Evolutionary conservation across 2,797 vertebrate genomes (phyloP).

Genomic region (Diglossa cyanea): DNA sequence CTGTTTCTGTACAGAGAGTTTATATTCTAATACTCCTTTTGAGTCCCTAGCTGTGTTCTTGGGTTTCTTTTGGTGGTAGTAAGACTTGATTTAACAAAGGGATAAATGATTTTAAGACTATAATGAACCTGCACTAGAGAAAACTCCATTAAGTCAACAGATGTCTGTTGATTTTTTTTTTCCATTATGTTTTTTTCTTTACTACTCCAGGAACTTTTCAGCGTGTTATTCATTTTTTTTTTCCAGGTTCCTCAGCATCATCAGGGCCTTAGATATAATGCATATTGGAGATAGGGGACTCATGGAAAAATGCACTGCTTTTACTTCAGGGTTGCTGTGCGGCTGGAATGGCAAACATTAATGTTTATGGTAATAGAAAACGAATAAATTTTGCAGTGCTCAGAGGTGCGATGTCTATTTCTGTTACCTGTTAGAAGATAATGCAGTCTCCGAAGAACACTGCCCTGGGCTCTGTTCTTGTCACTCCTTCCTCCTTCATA

Average conservation of each 20-base stretch:
- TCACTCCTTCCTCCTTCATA: not conserved
- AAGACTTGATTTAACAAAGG: not conserved
- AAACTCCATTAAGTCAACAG: not conserved
- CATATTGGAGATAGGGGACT: not conserved
- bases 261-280: not conserved
- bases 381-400: not conserved
- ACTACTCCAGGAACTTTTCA: not conserved
- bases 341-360: not conserved
- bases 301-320: not conserved
- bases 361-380: not conserved
- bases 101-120: not conserved
- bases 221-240: not conserved
- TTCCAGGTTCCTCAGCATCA: not conserved
- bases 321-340: not conserved
- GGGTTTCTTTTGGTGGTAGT: not conserved
- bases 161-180: not conserved
- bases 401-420: not conserved
- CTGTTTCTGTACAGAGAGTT: not conserved
- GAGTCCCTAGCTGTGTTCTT: not conserved
- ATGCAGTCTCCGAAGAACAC: not conserved
- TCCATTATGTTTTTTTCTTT: not conserved
- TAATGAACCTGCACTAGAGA: not conserved
- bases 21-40: not conserved
- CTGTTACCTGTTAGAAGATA: conserved; percentile 7
- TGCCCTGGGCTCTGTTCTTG: not conserved